Evolutionary conservation across 2,113 vertebrate species (phyloP).

Genomic region (Lampris megalopsis): DNA sequence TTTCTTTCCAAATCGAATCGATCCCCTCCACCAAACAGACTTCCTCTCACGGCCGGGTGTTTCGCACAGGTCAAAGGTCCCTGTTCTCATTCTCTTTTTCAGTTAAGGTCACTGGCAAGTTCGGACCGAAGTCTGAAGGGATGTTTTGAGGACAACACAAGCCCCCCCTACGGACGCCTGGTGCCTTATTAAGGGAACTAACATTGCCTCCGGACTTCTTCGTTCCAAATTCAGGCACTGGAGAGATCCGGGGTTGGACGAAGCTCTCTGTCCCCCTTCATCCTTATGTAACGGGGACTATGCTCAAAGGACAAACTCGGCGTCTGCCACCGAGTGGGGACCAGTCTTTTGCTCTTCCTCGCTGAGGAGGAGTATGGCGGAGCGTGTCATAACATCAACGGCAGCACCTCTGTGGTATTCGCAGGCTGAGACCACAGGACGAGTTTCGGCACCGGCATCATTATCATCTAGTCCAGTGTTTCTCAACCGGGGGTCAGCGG

Average conservation of each 20-base stretch:
- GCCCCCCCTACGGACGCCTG: conserved; percentile 27
- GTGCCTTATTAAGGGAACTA: conserved; percentile 47
- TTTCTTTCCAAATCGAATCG: not conserved
- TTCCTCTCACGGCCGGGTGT: not conserved
- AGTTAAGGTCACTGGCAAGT: conserved; percentile 11
- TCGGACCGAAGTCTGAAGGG: conserved; percentile 43
- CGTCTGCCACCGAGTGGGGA: conserved; percentile 29
- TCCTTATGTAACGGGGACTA: conserved; percentile 52
- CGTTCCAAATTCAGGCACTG: conserved; percentile 51
- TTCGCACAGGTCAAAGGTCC: conserved; percentile 6
- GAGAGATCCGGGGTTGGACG: conserved; percentile 28
- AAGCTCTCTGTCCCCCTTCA: conserved; percentile 36
- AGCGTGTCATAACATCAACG: conserved; percentile 45
- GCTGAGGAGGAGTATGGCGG: conserved; percentile 21
- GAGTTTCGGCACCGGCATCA: too few species aligned
- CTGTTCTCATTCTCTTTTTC: not conserved
- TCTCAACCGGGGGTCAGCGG: too few species aligned
- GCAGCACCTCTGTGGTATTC: not conserved
- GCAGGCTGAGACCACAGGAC: conserved; percentile 11
- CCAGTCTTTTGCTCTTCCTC: conserved; percentile 14
- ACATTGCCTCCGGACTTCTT: conserved; percentile 52
- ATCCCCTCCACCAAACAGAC: conserved; percentile 1
- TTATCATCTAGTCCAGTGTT: too few species aligned
- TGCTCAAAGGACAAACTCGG: conserved; percentile 50
- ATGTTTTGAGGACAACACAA: conserved; percentile 58